A percentile compares a stretch with the other conserved stretches of the same genome.
phyloP scores from a whole-genome alignment of 2,888 invertebrate genomes.

The Hirudinaria manillensis region DNA sequence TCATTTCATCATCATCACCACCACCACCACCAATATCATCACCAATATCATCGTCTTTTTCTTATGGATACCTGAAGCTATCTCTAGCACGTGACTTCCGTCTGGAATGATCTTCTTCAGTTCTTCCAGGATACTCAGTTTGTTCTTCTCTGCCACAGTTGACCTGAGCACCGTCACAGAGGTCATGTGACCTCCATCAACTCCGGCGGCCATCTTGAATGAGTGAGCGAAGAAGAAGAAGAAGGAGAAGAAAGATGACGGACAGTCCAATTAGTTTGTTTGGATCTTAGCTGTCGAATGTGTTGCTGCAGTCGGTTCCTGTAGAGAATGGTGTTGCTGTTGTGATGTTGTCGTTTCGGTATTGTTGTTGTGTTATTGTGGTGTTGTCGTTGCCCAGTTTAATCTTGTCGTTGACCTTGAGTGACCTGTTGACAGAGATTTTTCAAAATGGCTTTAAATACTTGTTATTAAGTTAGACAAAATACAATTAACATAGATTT shows the following conservation, averaged over 20 bases:
- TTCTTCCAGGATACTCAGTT: not conserved
- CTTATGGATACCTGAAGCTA: conserved; percentile 20
- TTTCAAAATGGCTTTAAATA: too few species aligned
- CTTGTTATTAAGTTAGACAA: too few species aligned
- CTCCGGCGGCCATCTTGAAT: conserved; percentile 13
- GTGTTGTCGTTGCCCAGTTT: not conserved
- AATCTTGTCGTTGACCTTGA: not conserved
- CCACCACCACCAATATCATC: conserved; percentile 5
- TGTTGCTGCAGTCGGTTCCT: not conserved
- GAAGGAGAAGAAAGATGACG: not conserved
- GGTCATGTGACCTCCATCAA: conserved; percentile 22
- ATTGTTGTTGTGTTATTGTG: not conserved
- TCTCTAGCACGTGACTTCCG: conserved; percentile 10
- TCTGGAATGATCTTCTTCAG: conserved; percentile 10
- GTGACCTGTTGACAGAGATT: not conserved
- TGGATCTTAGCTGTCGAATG: too few species aligned
- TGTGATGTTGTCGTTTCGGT: not conserved
- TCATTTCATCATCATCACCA: conserved; percentile 24
- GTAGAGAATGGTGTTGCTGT: not conserved
- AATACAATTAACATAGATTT: too few species aligned
- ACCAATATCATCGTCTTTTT: conserved; percentile 21
- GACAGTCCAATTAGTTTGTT: too few species aligned
- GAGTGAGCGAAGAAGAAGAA: not conserved
- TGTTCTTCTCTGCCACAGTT: conserved; percentile 17
- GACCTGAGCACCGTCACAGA: conserved; percentile 15